phyloP scores from a whole-genome alignment of 2,797 vertebrate genomes.

The Diplodus puntazzo region DNA sequence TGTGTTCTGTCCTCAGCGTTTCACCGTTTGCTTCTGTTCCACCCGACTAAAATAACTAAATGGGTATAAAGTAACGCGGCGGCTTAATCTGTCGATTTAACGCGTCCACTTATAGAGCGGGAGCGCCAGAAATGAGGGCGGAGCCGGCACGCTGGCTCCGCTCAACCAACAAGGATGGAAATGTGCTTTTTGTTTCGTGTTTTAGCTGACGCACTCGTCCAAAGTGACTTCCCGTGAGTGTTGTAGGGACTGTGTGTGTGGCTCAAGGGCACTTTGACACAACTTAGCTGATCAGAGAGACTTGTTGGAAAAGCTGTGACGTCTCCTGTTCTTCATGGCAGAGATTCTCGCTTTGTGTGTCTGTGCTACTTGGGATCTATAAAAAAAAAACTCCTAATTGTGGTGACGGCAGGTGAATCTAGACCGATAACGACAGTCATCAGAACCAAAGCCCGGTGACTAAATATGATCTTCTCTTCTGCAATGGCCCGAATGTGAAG shows the following conservation, averaged over 20 bases:
- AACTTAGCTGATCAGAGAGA: neutral
- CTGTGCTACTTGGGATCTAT: too few relatives aligned
- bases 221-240: neutral
- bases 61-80: neutral
- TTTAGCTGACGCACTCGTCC: neutral
- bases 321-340: neutral
- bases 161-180: slow-evolving; percentile 3
- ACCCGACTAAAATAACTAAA: neutral
- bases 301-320: neutral
- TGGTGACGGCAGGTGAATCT: slow-evolving; percentile 6
- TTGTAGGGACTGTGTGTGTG: accelerated
- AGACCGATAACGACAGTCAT: slow-evolving; percentile 3
- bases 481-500: neutral
- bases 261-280: slow-evolving; percentile 8
- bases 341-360: neutral
- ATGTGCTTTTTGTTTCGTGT: neutral
- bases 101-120: slow-evolving; percentile 7
- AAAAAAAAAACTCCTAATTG: too few relatives aligned
- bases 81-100: slow-evolving; percentile 12
- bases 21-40: slow-evolving; percentile 13
- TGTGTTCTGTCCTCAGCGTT: slow-evolving; percentile 44
- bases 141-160: neutral
- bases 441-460: neutral
- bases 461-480: neutral
- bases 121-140: slow-evolving; percentile 9